phyloP scores from a whole-genome alignment of 2,888 invertebrate species.

The Sarcophaga variegata region DNA sequence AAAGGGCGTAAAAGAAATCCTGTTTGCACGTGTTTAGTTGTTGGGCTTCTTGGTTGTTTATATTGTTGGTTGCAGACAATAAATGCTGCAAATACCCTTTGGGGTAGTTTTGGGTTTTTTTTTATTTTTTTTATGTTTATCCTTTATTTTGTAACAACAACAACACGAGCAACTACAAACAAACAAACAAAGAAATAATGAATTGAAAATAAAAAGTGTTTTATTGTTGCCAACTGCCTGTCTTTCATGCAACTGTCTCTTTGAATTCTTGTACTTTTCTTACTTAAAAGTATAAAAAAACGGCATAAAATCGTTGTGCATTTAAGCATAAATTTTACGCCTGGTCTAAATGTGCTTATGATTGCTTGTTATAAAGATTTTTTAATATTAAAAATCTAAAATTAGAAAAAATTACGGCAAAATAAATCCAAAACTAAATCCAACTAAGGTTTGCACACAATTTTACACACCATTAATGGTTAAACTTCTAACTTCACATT shows the following conservation, averaged over 20 bases:
- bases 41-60: conserved; percentile 11
- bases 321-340: background rate
- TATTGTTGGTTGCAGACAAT: conserved; percentile 19
- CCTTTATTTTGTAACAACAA: conserved; percentile 28
- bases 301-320: background rate
- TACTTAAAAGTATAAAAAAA: conserved; percentile 5
- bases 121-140: conserved; percentile 25
- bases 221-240: conserved; percentile 20
- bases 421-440: too few species aligned
- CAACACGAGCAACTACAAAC: background rate
- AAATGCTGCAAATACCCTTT: conserved; percentile 11
- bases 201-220: conserved; percentile 26
- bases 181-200: background rate
- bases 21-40: conserved; percentile 55
- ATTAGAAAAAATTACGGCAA: background rate
- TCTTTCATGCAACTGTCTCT: background rate
- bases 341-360: background rate
- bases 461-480: background rate
- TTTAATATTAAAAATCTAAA: conserved; percentile 12
- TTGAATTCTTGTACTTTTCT: conserved; percentile 4
- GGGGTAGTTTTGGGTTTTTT: conserved; percentile 58
- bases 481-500: background rate
- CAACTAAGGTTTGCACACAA: background rate
- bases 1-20: conserved; percentile 42
- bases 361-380: conserved; percentile 6